Percentiles rank a stretch among this genome's conserved stretches.
These are phyloP conservation scores for Xenopus petersii DNA, from an alignment of 2,797 vertebrate genomes.

Conservation along the genomic window DNA sequence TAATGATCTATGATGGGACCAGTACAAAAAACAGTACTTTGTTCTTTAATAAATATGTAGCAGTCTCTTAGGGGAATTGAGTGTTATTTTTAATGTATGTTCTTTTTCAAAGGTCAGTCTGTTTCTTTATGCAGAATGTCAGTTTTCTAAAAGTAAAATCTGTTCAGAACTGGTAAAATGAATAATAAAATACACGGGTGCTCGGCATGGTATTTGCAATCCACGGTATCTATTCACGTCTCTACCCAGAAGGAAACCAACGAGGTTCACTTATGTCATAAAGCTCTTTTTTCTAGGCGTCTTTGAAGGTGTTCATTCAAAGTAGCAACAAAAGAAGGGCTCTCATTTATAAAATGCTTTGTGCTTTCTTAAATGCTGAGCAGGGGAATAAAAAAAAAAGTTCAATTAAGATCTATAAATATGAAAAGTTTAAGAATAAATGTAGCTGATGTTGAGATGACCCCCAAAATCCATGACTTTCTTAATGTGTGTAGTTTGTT, in stretches of 20 bases:
- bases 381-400: not conserved
- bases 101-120: constrained; percentile 24
- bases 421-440: no score
- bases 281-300: not conserved
- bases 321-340: not conserved
- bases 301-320: constrained; percentile 5
- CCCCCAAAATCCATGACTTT: no score
- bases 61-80: not conserved
- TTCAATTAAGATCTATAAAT: not conserved
- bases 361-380: not conserved
- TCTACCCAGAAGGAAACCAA: not conserved
- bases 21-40: not conserved
- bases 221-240: not conserved
- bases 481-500: no score
- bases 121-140: constrained; percentile 34
- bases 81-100: constrained; percentile 7
- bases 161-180: not conserved
- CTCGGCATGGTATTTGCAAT: not conserved
- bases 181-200: constrained; percentile 11
- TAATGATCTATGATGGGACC: not conserved
- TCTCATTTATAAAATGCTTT: not conserved
- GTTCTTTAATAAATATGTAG: not conserved
- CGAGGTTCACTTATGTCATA: not conserved
- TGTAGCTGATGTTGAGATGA: no score
- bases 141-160: constrained; percentile 2